Conservation (phyloP, 2,797 vertebrate species). For the Natrix natrix region DNA sequence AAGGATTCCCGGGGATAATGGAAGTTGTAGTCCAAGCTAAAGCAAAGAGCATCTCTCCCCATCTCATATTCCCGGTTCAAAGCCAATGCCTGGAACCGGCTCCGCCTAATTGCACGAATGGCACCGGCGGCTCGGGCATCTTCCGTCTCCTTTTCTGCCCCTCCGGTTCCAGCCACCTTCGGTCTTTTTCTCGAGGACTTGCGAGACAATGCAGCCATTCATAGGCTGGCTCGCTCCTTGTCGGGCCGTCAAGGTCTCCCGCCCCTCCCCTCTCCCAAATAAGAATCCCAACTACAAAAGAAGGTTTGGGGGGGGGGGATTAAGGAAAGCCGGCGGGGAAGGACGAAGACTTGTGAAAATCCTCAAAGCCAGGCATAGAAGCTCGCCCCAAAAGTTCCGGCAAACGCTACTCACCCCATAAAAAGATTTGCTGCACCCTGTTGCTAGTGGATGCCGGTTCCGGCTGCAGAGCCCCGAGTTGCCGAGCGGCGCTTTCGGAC, state of each 20-base stretch:
- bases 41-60: not conserved
- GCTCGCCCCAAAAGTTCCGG: not conserved
- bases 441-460: constrained; percentile 1
- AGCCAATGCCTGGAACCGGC: not conserved
- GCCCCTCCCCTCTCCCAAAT: not conserved
- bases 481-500: not conserved
- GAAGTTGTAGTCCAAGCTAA: not conserved
- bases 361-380: not conserved
- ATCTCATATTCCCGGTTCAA: not conserved
- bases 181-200: not conserved
- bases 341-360: not conserved
- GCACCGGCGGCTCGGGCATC: not conserved
- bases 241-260: not conserved
- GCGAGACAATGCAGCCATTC: constrained; percentile 54
- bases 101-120: not conserved
- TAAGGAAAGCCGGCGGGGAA: too few species aligned
- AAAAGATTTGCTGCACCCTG: constrained; percentile 27
- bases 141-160: not conserved
- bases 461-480: not conserved
- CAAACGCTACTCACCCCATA: constrained; percentile 60
- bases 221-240: not conserved
- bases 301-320: too few species aligned
- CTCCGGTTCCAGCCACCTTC: not conserved
- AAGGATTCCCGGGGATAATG: not conserved
- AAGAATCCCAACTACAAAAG: not conserved